Base-by-base conservation (phyloP, 2,113 vertebrate species). In the Ictidomys tridecemlineatus region DNA sequence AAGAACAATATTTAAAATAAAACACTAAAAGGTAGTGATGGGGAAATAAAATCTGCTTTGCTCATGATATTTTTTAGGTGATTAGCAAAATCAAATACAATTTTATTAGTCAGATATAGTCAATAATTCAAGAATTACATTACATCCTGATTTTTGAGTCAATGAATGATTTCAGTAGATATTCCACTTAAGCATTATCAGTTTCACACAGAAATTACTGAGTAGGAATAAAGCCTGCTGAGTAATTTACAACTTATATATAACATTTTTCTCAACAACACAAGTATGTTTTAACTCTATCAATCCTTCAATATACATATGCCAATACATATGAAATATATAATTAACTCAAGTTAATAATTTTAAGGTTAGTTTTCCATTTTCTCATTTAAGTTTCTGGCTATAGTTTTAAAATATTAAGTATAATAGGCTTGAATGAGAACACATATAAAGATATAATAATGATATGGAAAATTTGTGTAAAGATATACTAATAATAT, bases 1-100 rank as follows among this genome's bases (percentile, higher is more conserved):
- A 16, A 96, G 77, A 96, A 87, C 22, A 45, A 18, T 94, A 82
- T 80, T 85, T 95, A 92, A 93, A 94, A 95, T 95, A 92, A 93
- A 94, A 95, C 2, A 92, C 28, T 83, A 93, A 91, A 88, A 93
- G 51, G 37, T 53, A n/a, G 63, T 78, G 77, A 95, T 45, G 65
- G 42, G 39, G 67, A 70, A 95, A 77, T 84, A 12, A 87, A n/a
- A 79, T 61, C 32, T 88, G 10, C n/a, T 78, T 24, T 74, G 17
- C 80, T 22, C 42, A 96, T 91, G 89, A 88, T 42, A 85, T 18
- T 95, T 89, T 89, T 86, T 65, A 95, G n/a, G 51, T 65, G 53
- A 70, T 22, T 86, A 86, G 16, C 45, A 93, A 84, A 78, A 80
- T 39, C 20, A 70, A 92, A 85, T 32, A 79, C 51, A 95, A 92